Percentiles rank a stretch among this genome's conserved stretches.
Conservation (phyloP, 64 coral and sea anemone species). For the Actinia tenebrosa region DNA sequence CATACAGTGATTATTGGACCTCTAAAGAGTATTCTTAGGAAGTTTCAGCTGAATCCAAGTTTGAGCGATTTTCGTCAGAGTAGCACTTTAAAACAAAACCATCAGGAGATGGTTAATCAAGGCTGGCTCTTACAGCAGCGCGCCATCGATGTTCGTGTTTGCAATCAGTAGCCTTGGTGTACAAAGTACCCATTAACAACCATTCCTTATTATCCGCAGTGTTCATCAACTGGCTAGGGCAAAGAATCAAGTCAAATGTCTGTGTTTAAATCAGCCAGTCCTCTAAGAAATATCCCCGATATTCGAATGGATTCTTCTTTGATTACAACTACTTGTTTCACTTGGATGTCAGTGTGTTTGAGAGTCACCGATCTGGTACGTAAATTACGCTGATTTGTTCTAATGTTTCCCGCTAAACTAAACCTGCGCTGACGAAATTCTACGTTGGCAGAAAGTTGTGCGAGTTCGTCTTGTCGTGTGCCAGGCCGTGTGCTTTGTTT, state of each 20-base stretch:
- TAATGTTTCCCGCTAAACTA: not conserved
- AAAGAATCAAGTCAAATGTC: conserved; percentile 63
- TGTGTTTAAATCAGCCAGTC: conserved; percentile 2
- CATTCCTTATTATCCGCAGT: not conserved
- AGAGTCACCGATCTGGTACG: not conserved
- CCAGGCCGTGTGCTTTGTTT: not conserved
- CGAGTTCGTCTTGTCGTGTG: not conserved
- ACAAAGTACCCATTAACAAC: conserved; percentile 58
- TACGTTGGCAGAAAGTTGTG: conserved; percentile 24
- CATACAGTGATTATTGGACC: too few relatives aligned
- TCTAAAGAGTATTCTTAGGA: too few relatives aligned
- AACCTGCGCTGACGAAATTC: conserved; percentile 35
- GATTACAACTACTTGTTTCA: conserved; percentile 29
- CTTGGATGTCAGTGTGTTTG: conserved; percentile 25
- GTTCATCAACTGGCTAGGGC: conserved; percentile 36
- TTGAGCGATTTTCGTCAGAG: too few relatives aligned
- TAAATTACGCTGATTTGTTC: not conserved
- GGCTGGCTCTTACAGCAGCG: conserved; percentile 30
- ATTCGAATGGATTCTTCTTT: conserved; percentile 52
- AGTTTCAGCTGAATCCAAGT: too few relatives aligned
- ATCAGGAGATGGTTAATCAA: not conserved
- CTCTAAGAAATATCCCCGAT: conserved; percentile 24
- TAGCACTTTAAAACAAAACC: not conserved
- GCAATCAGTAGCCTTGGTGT: conserved; percentile 29
- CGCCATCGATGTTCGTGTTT: conserved; percentile 46